A percentile compares a stretch with the other conserved stretches of the same genome.
Conservation (phyloP, 2,113 vertebrate genomes). For the Tachycineta bicolor region DNA sequence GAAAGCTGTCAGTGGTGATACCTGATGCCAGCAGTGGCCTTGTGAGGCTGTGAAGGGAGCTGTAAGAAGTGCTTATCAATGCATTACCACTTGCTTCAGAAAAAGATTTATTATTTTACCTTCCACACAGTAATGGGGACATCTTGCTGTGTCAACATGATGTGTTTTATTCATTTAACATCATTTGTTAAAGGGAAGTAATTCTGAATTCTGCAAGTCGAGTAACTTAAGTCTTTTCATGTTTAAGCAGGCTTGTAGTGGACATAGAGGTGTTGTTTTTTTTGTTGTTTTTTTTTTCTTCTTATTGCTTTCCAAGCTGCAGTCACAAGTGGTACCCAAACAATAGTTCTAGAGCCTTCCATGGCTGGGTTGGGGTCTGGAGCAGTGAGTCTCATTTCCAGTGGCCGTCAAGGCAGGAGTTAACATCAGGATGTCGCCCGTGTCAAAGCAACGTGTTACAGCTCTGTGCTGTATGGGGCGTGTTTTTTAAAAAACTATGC, state of each 20-base stretch:
- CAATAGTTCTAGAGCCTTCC: constrained; percentile 66
- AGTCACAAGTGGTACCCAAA: constrained; percentile 64
- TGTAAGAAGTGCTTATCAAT: neutral
- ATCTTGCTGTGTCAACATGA: neutral
- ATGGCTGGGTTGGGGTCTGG: constrained; percentile 23
- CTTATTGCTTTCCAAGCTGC: constrained; percentile 1
- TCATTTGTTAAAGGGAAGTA: neutral
- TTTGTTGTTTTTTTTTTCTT: neutral
- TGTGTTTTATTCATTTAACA: neutral
- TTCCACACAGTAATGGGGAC: neutral
- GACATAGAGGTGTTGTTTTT: neutral
- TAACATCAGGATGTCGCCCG: neutral
- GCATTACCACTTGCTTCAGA: neutral
- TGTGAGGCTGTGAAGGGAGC: neutral
- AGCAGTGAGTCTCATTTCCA: constrained; percentile 69
- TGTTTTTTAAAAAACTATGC: neutral
- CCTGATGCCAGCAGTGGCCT: neutral
- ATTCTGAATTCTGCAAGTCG: neutral
- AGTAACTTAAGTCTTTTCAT: neutral
- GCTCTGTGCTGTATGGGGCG: neutral
- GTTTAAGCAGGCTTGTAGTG: neutral
- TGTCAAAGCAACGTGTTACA: rapidly evolving
- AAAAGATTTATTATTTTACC: neutral
- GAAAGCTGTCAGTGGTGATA: neutral
- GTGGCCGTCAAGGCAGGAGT: constrained; percentile 59